Conservation (phyloP, 2,888 invertebrate species). For the Adelphocoris suturalis region DNA sequence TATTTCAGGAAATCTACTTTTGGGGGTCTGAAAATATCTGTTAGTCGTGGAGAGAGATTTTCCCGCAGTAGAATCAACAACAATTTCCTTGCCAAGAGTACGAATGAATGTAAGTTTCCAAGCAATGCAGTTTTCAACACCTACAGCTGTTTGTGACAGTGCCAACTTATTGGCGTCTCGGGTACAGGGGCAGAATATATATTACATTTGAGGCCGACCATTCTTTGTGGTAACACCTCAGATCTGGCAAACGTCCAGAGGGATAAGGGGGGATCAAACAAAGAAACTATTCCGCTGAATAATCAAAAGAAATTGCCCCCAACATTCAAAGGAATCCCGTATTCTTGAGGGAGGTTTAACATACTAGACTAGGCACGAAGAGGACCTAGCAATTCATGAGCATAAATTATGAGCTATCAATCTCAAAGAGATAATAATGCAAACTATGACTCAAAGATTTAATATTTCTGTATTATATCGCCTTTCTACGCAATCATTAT, state of each 20-base stretch:
- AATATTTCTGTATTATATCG: too few species aligned
- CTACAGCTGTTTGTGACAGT: not conserved
- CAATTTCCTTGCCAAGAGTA: not conserved
- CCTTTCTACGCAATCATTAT: too few species aligned
- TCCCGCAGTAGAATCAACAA: not conserved
- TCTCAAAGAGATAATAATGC: too few species aligned
- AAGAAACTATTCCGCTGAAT: conserved; percentile 43
- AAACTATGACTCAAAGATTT: too few species aligned
- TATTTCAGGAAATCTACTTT: not conserved
- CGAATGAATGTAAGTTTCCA: not conserved
- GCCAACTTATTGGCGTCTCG: conserved; percentile 34
- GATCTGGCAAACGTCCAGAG: conserved; percentile 1
- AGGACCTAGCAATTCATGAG: too few species aligned
- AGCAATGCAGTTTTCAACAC: not conserved
- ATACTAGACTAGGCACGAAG: too few species aligned
- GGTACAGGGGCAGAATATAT: not conserved
- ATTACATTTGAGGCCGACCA: not conserved
- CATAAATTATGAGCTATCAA: too few species aligned
- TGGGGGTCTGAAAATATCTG: not conserved
- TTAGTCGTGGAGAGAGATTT: not conserved
- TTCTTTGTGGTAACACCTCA: not conserved
- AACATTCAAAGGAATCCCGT: not conserved
- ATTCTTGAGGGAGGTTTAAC: not conserved
- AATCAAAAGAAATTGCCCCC: conserved; percentile 8
- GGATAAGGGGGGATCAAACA: not conserved